Conservation (phyloP, 2,113 vertebrate species). For the Tupaia chinensis region DNA sequence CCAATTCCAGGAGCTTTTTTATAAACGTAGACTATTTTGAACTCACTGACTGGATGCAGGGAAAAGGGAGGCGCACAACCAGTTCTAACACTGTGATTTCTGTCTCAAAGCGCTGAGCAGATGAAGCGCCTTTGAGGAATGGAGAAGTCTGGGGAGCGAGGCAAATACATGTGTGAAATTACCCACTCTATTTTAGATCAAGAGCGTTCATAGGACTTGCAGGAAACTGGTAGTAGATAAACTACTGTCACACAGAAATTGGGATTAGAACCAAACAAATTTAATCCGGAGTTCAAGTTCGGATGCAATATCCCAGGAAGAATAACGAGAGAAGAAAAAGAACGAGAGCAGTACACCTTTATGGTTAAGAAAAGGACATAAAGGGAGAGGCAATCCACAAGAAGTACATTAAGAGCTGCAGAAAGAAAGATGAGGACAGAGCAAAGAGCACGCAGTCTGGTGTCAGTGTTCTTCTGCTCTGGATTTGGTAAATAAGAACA, state of each 20-base stretch:
- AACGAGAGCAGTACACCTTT: not conserved
- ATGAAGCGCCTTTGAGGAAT: not conserved
- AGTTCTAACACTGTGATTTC: slow-evolving; percentile 5
- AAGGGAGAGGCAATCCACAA: not conserved
- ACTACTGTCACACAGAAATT: not conserved
- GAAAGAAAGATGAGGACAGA: not conserved
- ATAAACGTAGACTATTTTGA: not conserved
- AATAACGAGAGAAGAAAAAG: not conserved
- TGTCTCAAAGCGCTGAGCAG: not conserved
- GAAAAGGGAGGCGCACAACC: not conserved
- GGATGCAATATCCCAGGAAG: not conserved
- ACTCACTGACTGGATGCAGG: not conserved
- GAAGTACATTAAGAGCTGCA: not conserved
- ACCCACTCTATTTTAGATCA: not conserved
- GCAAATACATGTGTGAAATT: not conserved
- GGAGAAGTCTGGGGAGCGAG: not conserved
- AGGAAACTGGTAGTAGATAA: not conserved
- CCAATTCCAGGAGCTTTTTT: not conserved
- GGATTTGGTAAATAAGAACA: not conserved
- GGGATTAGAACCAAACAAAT: slow-evolving; percentile 14
- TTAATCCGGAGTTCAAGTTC: not conserved
- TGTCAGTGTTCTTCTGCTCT: not conserved
- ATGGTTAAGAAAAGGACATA: not conserved
- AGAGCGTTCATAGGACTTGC: not conserved
- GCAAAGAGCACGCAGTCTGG: not conserved